phyloP scores from a whole-genome alignment of 2,888 invertebrate species.

The Cantharis nigra region DNA sequence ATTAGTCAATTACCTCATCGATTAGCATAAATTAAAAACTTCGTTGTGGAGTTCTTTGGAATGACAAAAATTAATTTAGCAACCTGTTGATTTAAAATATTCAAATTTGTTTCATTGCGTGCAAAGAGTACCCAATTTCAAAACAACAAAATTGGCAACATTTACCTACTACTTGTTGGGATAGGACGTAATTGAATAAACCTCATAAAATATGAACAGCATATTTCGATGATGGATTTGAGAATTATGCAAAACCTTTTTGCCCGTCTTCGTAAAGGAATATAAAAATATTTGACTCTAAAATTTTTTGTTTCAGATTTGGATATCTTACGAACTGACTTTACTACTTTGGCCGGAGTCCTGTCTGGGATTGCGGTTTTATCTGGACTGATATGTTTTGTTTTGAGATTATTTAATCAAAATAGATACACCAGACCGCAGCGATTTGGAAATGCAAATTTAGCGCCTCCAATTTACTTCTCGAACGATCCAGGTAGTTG shows the following conservation, averaged over 20 bases:
- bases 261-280: not conserved
- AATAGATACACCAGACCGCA: conserved; percentile 66
- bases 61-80: not conserved
- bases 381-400: conserved; percentile 86
- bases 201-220: not conserved
- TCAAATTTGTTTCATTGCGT: not conserved
- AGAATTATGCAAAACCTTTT: not conserved
- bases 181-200: not conserved
- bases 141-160: not conserved
- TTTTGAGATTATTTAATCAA: conserved; percentile 80
- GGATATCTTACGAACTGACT: conserved; percentile 78
- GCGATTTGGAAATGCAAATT: conserved; percentile 80
- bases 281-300: not conserved
- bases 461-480: conserved; percentile 83
- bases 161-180: not conserved
- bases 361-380: conserved; percentile 84
- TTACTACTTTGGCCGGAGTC: conserved; percentile 85
- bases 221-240: not conserved
- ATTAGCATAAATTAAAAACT: not conserved
- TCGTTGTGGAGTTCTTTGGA: not conserved
- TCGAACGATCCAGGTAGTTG: conserved; percentile 80
- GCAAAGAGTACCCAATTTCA: not conserved
- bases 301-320: conserved; percentile 63
- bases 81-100: not conserved
- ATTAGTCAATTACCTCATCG: not conserved